Base-by-base conservation (phyloP, 37 sponge, comb jelly and placozoan species). In the Aplysina aerophoba region DNA sequence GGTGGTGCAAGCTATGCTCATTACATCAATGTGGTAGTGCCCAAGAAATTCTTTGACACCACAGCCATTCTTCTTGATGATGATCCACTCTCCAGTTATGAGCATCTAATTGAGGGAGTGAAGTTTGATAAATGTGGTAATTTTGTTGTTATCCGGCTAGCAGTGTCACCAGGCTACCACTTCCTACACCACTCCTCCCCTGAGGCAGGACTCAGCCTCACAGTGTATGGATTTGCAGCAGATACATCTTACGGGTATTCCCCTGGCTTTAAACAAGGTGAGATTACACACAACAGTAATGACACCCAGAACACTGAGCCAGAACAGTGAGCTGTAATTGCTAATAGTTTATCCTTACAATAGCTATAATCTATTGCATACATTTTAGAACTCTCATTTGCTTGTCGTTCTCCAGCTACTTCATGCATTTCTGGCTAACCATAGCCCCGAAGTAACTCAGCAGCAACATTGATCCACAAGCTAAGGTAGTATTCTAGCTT, bases 181-280 rank as follows among this genome's bases (percentile, higher is more conserved):
- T 24, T 8, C 78, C 37, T 75, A 6, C 44, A 41, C n/a, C 78
- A 75, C 25, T 15, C 44, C 21, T 40, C 37, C 22, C 1, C 78
- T 41, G 37, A 75, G n/a, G 78, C 25, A 11, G 54, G 54, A 75
- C 41, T 75, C 53, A 19, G 2, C 22, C n/a, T 75, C 25, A 53
- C 78, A 25, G 78, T 24, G 25, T 75, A 75, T 50, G 78, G 78
- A 1, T 36, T 75, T 40, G 78, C 78, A 3, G n/a, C 22, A 75
- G 78, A 4, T 12, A 22, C 78, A 21, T 36, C 78, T 12, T 75
- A 75, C 41, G 50, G 78, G 3, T 75, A 75, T 50, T 19, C 54
- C 37, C 53, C 50, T 41, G 78, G 44, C 16, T 21, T 39, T 16
- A 75, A 40, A 25, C 78, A 73, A 75, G 78, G 78, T 75, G 25